Evolutionary conservation across 1,140 invertebrate species (phyloP).

Genomic region (Bombyx mori): DNA sequence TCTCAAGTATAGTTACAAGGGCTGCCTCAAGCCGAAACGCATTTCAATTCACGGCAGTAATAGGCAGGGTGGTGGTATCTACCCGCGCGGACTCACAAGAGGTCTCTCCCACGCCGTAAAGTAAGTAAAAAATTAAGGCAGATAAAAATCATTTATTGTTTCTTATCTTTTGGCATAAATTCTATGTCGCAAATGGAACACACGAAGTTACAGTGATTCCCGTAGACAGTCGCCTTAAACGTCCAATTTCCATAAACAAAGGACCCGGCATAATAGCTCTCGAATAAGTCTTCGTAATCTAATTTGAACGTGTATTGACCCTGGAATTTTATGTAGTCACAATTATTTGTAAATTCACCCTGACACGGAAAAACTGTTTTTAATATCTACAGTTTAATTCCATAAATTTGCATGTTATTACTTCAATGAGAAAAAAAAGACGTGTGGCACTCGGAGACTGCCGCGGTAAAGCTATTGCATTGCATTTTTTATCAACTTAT

Average conservation of each 20-base stretch:
- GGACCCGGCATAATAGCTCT: background rate
- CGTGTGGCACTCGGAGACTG: too few species aligned
- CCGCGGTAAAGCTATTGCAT: too few species aligned
- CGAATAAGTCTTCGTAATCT: background rate
- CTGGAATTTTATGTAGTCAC: background rate
- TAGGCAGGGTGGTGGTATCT: too few species aligned
- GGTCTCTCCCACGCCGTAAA: background rate
- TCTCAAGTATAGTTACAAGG: too few species aligned
- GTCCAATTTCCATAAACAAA: conserved; percentile 2
- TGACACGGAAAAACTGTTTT: too few species aligned
- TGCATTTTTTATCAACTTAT: too few species aligned
- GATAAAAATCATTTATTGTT: background rate
- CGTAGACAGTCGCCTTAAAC: background rate
- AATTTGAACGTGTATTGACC: background rate
- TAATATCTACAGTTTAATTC: too few species aligned
- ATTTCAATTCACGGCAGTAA: too few species aligned
- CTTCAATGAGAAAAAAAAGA: too few species aligned
- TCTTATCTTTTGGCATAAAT: background rate
- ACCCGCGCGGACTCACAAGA: too few species aligned
- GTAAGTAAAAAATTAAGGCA: background rate
- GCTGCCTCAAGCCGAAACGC: too few species aligned
- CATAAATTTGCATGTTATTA: too few species aligned
- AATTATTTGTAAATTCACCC: background rate
- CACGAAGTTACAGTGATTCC: background rate
- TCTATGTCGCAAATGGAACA: background rate